Base-by-base conservation (phyloP, 2,888 invertebrate genomes). In the Petrophora chlorosata region DNA sequence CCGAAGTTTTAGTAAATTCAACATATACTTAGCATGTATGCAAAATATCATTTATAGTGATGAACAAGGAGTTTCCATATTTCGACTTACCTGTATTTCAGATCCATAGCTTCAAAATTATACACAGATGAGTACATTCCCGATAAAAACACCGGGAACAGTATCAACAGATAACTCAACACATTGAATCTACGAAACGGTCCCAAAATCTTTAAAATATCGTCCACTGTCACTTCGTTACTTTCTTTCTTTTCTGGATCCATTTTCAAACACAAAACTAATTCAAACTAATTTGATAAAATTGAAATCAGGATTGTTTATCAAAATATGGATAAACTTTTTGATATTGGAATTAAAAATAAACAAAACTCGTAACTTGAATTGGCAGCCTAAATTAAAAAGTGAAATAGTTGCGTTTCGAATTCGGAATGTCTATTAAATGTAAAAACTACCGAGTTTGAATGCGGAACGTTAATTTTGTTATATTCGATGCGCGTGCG, bases 121-220 rank as follows among this genome's bases (percentile, higher is more conserved):
- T 85, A 90, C 36, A 90, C 88, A 0, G 89, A 89, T 0, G 89
- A 75, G 32, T 90, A 89, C 78, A 88, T 85, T 41, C 90, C 90
- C 40, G 86, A 77, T 35, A 86, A 63, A 58, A 82, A 79, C 36
- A 90, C 86, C 22, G 90, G 89, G 19, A 89, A 78, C 55, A 90
- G 66, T 30, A 90, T 84, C 19, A 89, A 65, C 5, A 78, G 30
- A 50, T 77, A 87, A 72, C 76, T 88, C 8, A 65, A 80, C 43
- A 86, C 52, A 67, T 90, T 89, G 45, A 88, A 90, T 52, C 66
- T 80, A 2, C 85, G 83, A 17, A 88, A 90, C 1, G 90, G 89
- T 54, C 87, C 82, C 8, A 90, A 56, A 34, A 81, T 71, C 44
- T 75, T 67, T 40, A 90, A 73, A 55, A 90, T 89, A 67, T 87